Conservation (phyloP, 2,113 vertebrate species). For the Microcebus griseorufus region DNA sequence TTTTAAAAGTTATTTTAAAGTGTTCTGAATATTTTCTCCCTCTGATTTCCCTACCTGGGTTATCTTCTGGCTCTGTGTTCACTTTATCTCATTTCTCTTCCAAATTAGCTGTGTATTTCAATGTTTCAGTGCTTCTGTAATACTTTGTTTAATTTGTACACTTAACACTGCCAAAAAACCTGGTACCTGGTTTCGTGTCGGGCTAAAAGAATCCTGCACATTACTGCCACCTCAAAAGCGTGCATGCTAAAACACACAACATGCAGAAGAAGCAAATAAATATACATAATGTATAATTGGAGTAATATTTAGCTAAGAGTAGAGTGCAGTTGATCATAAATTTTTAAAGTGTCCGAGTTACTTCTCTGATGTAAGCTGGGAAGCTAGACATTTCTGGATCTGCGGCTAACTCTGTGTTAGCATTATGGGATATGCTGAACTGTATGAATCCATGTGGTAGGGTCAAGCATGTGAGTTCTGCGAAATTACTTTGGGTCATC, state of each 20-base stretch:
- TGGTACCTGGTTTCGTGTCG: neutral
- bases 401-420: neutral
- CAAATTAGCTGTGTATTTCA: slow-evolving; percentile 11
- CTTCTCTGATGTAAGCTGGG: neutral
- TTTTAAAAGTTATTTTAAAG: slow-evolving; percentile 19
- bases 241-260: neutral
- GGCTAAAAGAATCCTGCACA: neutral
- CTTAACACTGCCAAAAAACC: neutral
- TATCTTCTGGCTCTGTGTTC: neutral
- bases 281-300: neutral
- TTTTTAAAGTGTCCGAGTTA: neutral
- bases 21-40: neutral
- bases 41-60: neutral
- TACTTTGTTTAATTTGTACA: neutral
- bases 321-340: neutral
- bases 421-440: neutral
- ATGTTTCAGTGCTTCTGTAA: slow-evolving; percentile 7
- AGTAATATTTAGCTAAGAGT: neutral
- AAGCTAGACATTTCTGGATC: neutral
- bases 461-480: neutral
- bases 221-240: neutral
- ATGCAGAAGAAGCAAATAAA: neutral
- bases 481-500: neutral
- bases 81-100: slow-evolving; percentile 40
- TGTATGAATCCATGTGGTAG: neutral